Evolutionary conservation across 2,888 invertebrate genomes (phyloP).

Genomic region (Epirrita christyi): DNA sequence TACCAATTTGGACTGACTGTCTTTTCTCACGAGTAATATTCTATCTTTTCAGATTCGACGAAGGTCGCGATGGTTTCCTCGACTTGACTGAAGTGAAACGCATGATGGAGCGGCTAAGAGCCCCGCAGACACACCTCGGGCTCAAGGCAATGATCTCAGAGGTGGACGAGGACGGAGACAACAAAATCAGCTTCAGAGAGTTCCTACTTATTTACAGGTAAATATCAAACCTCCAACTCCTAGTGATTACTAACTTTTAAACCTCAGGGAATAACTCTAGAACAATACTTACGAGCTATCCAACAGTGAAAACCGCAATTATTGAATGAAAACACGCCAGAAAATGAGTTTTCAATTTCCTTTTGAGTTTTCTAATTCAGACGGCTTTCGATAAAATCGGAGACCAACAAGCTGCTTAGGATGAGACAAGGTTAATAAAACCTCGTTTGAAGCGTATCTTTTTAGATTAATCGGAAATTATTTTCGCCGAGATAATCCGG

Average conservation of each 20-base stretch:
- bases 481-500: no score
- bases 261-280: no score
- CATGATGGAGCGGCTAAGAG: conserved; percentile 98
- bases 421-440: no score
- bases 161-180: conserved; percentile 94
- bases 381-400: no score
- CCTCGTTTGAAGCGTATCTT: no score
- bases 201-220: conserved; percentile 90
- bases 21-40: not conserved
- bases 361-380: no score
- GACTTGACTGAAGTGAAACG: conserved; percentile 95
- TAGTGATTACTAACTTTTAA: not conserved
- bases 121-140: conserved; percentile 97
- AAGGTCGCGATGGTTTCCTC: conserved; percentile 94
- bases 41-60: conserved; percentile 91
- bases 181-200: conserved; percentile 96
- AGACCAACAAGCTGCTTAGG: no score
- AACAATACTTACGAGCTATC: no score
- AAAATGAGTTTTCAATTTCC: no score
- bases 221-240: not conserved
- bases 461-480: no score
- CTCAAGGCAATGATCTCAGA: conserved; percentile 97
- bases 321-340: no score
- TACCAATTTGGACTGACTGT: no score
- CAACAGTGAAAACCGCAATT: not conserved